These are phyloP conservation scores for Cactoblastis cactorum DNA, from an alignment of 2,888 invertebrate species.

Conservation along the genomic window DNA sequence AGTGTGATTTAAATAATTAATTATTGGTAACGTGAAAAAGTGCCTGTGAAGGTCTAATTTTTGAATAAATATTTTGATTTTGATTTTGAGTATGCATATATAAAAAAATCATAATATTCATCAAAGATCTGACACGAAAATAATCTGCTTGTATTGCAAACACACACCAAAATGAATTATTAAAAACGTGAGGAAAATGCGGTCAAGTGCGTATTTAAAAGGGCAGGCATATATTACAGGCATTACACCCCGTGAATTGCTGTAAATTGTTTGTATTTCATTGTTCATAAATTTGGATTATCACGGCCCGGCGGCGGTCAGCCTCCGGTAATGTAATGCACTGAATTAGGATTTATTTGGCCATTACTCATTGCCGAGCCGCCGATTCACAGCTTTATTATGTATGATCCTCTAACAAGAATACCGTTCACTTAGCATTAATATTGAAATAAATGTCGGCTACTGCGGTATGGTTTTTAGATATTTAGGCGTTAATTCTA, in stretches of 20 bases:
- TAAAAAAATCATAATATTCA: too few relatives aligned
- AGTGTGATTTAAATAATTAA: too few relatives aligned
- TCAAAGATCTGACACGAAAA: neutral
- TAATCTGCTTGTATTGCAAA: neutral
- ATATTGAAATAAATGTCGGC: neutral
- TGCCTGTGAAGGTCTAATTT: too few relatives aligned
- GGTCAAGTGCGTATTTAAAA: neutral
- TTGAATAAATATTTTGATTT: too few relatives aligned
- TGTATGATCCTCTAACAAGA: slow-evolving; percentile 28
- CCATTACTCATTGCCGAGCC: slow-evolving; percentile 43
- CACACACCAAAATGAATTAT: neutral
- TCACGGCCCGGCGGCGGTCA: slow-evolving; percentile 31
- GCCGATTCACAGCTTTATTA: slow-evolving; percentile 38
- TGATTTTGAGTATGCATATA: too few relatives aligned
- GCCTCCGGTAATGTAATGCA: slow-evolving; percentile 44
- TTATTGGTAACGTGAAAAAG: too few relatives aligned
- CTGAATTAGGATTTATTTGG: slow-evolving; percentile 52
- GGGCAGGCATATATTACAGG: slow-evolving; percentile 4
- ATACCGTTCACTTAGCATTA: neutral
- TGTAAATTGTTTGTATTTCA: slow-evolving; percentile 22
- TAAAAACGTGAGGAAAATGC: neutral
- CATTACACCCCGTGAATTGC: slow-evolving; percentile 13
- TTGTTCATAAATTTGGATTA: slow-evolving; percentile 47
- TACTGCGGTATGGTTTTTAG: too few relatives aligned
- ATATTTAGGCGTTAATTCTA: too few relatives aligned